phyloP scores from a whole-genome alignment of 2,888 invertebrate genomes.

The Troilus luridus region DNA sequence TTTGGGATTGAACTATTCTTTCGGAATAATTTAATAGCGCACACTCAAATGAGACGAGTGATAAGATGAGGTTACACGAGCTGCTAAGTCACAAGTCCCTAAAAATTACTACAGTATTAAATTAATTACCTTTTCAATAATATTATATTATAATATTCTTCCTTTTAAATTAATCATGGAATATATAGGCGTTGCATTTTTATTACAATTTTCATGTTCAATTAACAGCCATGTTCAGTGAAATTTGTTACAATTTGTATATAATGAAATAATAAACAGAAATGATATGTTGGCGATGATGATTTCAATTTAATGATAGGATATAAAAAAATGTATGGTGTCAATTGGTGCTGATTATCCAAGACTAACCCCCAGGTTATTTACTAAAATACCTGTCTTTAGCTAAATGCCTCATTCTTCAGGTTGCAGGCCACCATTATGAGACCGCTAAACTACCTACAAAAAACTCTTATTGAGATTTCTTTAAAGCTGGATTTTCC shows the following conservation, averaged over 20 bases:
- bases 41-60: no score
- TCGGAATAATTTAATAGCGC: no score
- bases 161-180: no score
- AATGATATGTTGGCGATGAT: not conserved
- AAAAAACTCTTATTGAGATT: not conserved
- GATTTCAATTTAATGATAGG: not conserved
- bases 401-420: not conserved
- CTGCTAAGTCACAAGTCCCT: no score
- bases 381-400: not conserved
- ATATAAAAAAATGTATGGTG: not conserved
- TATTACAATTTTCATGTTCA: no score
- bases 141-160: no score
- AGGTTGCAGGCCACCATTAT: not conserved
- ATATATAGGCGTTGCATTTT: no score
- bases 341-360: not conserved
- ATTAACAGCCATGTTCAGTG: no score
- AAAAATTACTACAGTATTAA: no score
- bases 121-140: no score
- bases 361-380: not conserved
- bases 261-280: not conserved
- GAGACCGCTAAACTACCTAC: not conserved
- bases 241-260: not conserved
- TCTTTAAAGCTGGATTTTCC: not conserved
- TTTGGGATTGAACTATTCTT: no score
- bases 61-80: no score